phyloP scores from a whole-genome alignment of 92 coral and sea anemone genomes.

The Zoanthus solanderi region DNA sequence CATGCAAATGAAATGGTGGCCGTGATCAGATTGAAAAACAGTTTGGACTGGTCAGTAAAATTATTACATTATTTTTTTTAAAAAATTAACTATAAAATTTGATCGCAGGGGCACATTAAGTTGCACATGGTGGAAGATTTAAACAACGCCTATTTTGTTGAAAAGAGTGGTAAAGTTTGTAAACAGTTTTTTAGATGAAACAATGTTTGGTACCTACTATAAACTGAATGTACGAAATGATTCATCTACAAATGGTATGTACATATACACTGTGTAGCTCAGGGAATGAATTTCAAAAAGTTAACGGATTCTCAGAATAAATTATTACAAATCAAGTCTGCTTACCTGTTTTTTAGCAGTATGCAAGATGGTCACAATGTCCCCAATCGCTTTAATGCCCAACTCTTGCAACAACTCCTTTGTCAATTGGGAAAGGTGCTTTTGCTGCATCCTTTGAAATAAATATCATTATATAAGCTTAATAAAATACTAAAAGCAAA shows the following conservation, averaged over 20 bases:
- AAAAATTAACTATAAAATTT: background rate
- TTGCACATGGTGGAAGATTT: conserved; percentile 24
- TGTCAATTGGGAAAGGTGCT: conserved; percentile 56
- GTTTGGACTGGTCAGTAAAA: background rate
- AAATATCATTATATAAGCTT: conserved; percentile 50
- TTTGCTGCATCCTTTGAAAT: conserved; percentile 57
- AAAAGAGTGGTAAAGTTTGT: conserved; percentile 39
- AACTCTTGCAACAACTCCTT: conserved; percentile 53
- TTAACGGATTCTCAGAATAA: conserved; percentile 27
- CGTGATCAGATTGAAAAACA: conserved; percentile 1
- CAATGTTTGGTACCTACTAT: conserved; percentile 43
- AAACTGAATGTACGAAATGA: conserved; percentile 23
- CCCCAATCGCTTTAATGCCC: conserved; percentile 60
- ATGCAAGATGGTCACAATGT: conserved; percentile 49
- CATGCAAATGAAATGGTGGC: conserved; percentile 14
- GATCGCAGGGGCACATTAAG: too few relatives aligned
- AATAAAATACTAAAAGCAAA: conserved; percentile 26
- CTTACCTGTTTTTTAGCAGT: conserved; percentile 56
- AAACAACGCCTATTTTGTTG: conserved; percentile 38
- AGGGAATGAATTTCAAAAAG: conserved; percentile 42
- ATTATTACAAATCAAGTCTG: conserved; percentile 42
- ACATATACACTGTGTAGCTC: conserved; percentile 46
- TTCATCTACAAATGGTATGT: conserved; percentile 38
- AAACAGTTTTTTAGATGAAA: conserved; percentile 43
- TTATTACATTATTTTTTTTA: background rate